Conservation (phyloP, 2,113 vertebrate species). For the Deroptyus accipitrinus region DNA sequence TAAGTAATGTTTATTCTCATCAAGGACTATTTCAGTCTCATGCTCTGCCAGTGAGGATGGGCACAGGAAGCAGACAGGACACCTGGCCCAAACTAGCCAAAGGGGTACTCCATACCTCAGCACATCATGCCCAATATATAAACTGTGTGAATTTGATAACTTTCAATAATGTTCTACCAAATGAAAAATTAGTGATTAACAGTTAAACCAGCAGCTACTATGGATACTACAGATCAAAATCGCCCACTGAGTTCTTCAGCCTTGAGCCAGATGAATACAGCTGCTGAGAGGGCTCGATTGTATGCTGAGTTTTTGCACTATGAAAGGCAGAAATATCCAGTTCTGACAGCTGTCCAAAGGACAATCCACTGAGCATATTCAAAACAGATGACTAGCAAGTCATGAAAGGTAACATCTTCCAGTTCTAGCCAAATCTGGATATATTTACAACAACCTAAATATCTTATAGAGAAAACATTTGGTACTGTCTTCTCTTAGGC, state of each 20-base stretch:
- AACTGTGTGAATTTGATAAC: not conserved
- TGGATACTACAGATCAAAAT: not conserved
- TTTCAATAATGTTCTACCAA: fast-evolving
- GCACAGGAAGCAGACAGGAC: not conserved
- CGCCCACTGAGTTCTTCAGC: not conserved
- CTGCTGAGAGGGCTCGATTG: not conserved
- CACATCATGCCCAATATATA: not conserved
- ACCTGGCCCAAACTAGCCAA: not conserved
- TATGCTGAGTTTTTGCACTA: not conserved
- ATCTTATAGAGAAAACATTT: not conserved
- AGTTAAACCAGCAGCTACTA: not conserved
- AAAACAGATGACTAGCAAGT: not conserved
- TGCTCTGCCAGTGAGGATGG: not conserved
- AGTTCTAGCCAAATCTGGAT: not conserved
- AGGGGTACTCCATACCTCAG: not conserved
- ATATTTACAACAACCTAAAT: not conserved
- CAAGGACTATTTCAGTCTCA: not conserved
- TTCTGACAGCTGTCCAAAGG: not conserved
- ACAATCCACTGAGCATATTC: not conserved
- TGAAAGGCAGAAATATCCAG: not conserved
- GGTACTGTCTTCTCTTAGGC: not conserved
- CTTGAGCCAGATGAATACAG: not conserved
- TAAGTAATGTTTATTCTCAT: not conserved
- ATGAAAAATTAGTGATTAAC: fast-evolving
- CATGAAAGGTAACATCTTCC: not conserved